Percentiles rank a stretch among this genome's conserved stretches.
These are phyloP conservation scores for Drosophila funebris DNA, from an alignment of 1,140 invertebrate species.

Conservation along the genomic window DNA sequence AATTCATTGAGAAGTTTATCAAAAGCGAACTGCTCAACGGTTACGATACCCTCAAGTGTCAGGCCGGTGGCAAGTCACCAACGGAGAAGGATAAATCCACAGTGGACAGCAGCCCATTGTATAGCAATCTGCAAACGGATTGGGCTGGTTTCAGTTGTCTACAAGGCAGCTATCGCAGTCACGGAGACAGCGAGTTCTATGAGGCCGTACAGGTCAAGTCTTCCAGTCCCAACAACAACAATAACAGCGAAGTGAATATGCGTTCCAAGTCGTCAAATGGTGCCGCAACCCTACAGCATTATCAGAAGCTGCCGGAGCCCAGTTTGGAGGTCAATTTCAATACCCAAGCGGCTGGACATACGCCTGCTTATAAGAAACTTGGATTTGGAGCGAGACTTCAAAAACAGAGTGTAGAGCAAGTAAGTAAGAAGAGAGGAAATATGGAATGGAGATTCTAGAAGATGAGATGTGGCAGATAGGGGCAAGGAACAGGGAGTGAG, in stretches of 20 bases:
- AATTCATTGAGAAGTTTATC: slow-evolving; percentile 75
- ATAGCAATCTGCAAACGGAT: slow-evolving; percentile 46
- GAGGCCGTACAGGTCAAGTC: slow-evolving; percentile 58
- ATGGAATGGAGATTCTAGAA: neutral
- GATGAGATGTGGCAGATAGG: too few relatives aligned
- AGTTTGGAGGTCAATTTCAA: slow-evolving; percentile 60
- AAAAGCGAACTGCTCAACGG: slow-evolving; percentile 65
- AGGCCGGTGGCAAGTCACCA: slow-evolving; percentile 29
- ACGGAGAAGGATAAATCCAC: slow-evolving; percentile 34
- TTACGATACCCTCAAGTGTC: slow-evolving; percentile 68
- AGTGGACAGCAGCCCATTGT: slow-evolving; percentile 25
- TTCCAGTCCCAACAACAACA: slow-evolving; percentile 12
- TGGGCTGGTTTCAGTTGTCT: slow-evolving; percentile 63
- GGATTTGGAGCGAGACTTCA: slow-evolving; percentile 41
- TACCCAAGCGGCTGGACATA: slow-evolving; percentile 55
- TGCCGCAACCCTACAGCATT: slow-evolving; percentile 64
- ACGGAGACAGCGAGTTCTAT: slow-evolving; percentile 68
- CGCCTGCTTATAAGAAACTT: slow-evolving; percentile 55
- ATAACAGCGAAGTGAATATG: slow-evolving; percentile 51
- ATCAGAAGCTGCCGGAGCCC: slow-evolving; percentile 62
- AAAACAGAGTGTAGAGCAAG: slow-evolving; percentile 47
- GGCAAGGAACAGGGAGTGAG: too few relatives aligned
- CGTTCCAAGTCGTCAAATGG: slow-evolving; percentile 43
- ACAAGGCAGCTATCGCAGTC: slow-evolving; percentile 72
- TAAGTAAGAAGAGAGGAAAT: slow-evolving; percentile 12